Base-by-base conservation (phyloP, 2,113 vertebrate genomes). In the Callospermophilus lateralis region DNA sequence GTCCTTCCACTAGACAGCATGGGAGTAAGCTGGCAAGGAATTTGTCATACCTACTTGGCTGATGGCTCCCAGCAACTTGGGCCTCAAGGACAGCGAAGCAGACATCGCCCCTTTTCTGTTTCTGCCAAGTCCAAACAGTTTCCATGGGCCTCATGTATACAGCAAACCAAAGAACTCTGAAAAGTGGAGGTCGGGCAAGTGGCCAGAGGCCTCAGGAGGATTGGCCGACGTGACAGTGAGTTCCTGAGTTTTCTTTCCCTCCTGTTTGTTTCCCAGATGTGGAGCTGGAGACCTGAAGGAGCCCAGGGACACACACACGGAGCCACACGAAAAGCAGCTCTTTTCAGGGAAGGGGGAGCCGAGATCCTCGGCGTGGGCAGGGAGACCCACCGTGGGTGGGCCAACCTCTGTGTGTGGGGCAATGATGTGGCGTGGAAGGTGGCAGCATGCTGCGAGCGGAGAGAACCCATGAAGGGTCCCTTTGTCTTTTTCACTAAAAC, bases 201-300 rank as follows among this genome's bases (percentile, higher is more conserved):
- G 2, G 13, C 32, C 17, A 16, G 48, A 53, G 12, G 37, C 7
- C 67, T 55, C 17, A 70, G 80, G 17, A 32, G 19, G 10, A 8
- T 48, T 4, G 13, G 42, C 68, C 7, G 1, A 19, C 1, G 1
- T 0, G 34, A 16, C 4, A 3, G 4, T 24, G 12, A 58, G 48
- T 26, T 37, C 39, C 28, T 9, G 61, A 19, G 9, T 68, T 45
- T 58, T 34, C 10, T 55, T 28, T 0, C 13, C 11, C 32, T 76
- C 34, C 15, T 16, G 19, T 65, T 9, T 37, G 19, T 65, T 6
- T 37, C 20, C 19, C 32, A 84, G 51, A 37, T 0, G 2, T 11
- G 12, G 39, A 67, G 48, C 34, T 9, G 26, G 13, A 34, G 37
- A 0, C 5, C 11, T 65, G 48, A 55, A 76, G n/a, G 6, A 32